Evolutionary conservation across 2,888 invertebrate species (phyloP).

Genomic region (Netelia inedita): DNA sequence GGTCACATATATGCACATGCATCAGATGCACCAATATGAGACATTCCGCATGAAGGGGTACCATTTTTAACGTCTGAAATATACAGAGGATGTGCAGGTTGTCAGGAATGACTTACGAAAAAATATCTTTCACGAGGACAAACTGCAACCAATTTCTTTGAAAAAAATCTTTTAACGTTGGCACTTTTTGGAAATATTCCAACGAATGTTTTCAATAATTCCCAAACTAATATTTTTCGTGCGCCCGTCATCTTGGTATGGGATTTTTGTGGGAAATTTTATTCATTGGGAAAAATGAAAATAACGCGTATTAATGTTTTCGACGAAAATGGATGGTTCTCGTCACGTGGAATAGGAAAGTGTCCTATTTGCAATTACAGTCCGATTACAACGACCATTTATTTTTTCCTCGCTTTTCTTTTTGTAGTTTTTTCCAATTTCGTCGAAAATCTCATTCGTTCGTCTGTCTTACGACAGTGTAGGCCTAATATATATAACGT

Average conservation of each 20-base stretch:
- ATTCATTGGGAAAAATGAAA: conserved; percentile 12
- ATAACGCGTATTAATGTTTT: background rate
- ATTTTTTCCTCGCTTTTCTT: background rate
- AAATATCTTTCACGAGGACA: too few relatives aligned
- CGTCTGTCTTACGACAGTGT: background rate
- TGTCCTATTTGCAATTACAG: background rate
- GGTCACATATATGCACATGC: conserved; percentile 11
- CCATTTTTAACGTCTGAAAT: background rate
- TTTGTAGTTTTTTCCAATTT: background rate
- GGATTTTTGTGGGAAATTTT: background rate
- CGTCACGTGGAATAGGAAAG: background rate
- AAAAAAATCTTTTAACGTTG: too few relatives aligned
- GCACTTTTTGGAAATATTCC: too few relatives aligned
- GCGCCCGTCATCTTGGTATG: background rate
- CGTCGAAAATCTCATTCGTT: background rate
- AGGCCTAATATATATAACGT: conserved; percentile 1
- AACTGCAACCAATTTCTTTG: too few relatives aligned
- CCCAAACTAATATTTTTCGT: background rate
- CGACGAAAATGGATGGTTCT: background rate
- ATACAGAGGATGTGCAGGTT: too few relatives aligned
- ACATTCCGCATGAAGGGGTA: background rate
- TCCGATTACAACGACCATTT: background rate
- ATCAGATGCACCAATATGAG: background rate
- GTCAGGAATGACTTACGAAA: too few relatives aligned
- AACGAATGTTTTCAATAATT: background rate